Conservation (phyloP, 2,797 vertebrate species). For the Tenualosa ilisha region DNA sequence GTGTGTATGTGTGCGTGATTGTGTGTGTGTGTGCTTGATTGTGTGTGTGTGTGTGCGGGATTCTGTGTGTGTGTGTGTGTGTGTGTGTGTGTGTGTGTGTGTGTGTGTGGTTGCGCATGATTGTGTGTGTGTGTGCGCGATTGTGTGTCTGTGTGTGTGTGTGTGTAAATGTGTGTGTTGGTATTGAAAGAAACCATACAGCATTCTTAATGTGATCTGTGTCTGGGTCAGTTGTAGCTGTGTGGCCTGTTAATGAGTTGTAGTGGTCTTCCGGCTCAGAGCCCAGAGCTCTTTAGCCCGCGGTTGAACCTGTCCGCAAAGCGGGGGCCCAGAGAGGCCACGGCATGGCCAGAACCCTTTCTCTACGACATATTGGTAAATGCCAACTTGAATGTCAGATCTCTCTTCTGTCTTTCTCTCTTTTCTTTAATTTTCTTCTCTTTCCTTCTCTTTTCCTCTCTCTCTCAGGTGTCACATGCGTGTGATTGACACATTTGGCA, state of each 20-base stretch:
- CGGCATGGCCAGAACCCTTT: not conserved
- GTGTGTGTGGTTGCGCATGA: no score
- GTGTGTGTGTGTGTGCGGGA: not conserved
- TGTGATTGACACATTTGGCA: constrained; percentile 96
- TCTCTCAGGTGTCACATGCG: constrained; percentile 87
- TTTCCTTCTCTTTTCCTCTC: not conserved
- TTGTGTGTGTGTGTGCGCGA: no score
- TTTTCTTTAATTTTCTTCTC: not conserved
- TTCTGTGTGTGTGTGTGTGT: not conserved
- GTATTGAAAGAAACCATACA: not conserved
- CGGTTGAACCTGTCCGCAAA: not conserved
- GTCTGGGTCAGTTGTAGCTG: not conserved
- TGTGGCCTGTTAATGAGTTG: not conserved
- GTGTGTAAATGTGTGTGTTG: no score
- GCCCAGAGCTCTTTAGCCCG: not conserved
- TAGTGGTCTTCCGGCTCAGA: not conserved
- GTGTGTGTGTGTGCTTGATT: no score
- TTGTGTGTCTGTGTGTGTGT: no score
- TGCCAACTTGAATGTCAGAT: no score
- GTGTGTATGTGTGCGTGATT: not conserved
- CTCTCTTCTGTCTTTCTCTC: not conserved
- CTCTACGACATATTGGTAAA: no score
- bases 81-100: no score
- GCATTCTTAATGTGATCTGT: not conserved
- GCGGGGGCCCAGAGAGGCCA: not conserved